Base-by-base conservation (phyloP, 1,140 invertebrate species). In the Zaprionus davidi region DNA sequence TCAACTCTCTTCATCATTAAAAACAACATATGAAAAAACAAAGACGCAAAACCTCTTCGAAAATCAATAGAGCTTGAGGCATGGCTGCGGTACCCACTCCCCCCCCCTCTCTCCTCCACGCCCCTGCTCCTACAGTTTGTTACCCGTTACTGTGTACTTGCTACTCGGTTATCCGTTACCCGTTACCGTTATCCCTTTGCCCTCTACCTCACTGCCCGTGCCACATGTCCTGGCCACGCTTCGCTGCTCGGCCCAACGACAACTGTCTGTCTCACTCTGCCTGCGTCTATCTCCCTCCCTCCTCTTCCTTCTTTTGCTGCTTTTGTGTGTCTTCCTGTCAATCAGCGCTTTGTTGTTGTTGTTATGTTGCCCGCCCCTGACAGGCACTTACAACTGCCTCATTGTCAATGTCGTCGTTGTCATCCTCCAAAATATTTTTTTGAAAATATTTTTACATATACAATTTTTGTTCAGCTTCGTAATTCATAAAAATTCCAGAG, bases 361-460 rank as follows among this genome's bases (percentile, higher is more conserved):
- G 20, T 56, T 31, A 15, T n/a, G 2, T 15, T 15, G 15, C 56
- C 24, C 56, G 58, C 68, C 53, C 53, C 75, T 76, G 82, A 58
- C 82, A 87, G 84, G 72, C 83, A 87, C 84, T 87, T 87, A 87
- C 81, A 83, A 87, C 83, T 81, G 83, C 77, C 80, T 80, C 83
- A 86, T 87, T 87, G 84, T 81, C 83, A 87, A 87, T 87, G 83
- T 88, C 83, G 83, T 59, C 49, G 59, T 44, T 58, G 65, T 79
- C 81, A 73, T 87, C 44, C 83, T 77, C 71, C n/a, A 69, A 73
- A 62, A 71, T 71, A 24, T 71, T 71, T 82, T 76, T 80, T 71
- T 58, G 60, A 70, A 84, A 84, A 78, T 70, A 86, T 86, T 86
- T 86, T 84, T 84, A 81, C 81, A 84, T 84, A 83, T 84, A 76